Conservation (phyloP, 2,113 vertebrate species). For the Erinaceus europaeus region DNA sequence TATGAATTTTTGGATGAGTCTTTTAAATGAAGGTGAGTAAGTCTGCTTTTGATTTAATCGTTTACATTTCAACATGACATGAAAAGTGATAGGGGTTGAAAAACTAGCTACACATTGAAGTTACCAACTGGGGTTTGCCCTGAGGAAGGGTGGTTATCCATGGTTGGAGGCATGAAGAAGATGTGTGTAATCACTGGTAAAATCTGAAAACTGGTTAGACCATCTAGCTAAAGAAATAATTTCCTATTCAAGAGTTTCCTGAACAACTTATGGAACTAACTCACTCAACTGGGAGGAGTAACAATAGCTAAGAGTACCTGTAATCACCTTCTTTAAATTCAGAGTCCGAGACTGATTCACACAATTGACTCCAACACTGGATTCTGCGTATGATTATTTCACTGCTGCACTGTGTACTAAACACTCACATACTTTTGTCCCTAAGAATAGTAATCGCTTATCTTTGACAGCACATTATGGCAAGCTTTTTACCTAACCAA, state of each 20-base stretch:
- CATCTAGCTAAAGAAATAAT: neutral
- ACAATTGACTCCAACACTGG: neutral
- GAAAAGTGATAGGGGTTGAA: no score
- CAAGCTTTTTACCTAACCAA: slow-evolving; percentile 19
- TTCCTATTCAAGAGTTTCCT: neutral
- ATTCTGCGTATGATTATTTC: neutral
- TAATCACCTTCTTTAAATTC: neutral
- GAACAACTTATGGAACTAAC: no score
- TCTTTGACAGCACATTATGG: neutral
- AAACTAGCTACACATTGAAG: neutral
- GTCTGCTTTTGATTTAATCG: neutral
- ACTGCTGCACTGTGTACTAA: neutral
- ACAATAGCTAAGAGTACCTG: no score
- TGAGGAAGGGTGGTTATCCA: fast-evolving
- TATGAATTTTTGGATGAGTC: no score
- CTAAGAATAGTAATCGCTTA: neutral
- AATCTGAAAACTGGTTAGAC: neutral
- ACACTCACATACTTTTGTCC: neutral
- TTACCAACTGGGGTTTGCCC: neutral
- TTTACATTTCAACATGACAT: no score
- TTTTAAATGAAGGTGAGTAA: no score
- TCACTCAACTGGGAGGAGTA: neutral
- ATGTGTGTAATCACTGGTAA: neutral
- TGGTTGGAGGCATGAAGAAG: no score
- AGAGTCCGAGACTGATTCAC: neutral